Evolutionary conservation across 2,113 vertebrate species (phyloP).

Genomic region (Dipodomys stephensi): DNA sequence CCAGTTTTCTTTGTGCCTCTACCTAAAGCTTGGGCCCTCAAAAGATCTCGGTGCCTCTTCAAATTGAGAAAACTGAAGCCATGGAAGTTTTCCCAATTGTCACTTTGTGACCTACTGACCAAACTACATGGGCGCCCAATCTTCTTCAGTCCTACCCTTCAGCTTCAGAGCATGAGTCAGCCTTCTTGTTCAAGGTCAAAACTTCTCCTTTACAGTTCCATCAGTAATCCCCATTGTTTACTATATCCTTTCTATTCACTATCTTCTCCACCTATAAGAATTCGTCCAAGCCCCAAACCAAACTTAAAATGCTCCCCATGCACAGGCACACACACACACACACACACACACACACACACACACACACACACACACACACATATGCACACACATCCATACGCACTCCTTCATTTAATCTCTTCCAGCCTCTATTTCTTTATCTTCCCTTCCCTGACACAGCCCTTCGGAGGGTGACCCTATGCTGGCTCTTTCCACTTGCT

Average conservation of each 20-base stretch:
- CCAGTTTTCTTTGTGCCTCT: not conserved
- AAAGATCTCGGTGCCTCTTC: not conserved
- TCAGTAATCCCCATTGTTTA: not conserved
- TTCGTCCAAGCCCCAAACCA: not conserved
- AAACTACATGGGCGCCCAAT: not conserved
- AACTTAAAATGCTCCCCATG: not conserved
- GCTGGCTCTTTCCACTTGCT: not conserved
- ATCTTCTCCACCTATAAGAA: constrained; percentile 29
- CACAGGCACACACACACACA: not conserved
- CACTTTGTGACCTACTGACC: not conserved
- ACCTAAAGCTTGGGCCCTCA: not conserved
- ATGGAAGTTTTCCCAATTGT: not conserved
- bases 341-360: not conserved
- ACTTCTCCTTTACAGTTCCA: not conserved
- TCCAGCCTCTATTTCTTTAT: not conserved
- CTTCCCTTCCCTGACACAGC: not conserved
- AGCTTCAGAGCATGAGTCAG: not conserved
- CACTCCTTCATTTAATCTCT: not conserved
- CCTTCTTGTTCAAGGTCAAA: constrained; percentile 13
- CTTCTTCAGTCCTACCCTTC: not conserved
- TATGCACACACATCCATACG: not conserved
- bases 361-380: not conserved
- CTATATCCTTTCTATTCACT: not conserved
- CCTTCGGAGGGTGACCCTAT: not conserved
- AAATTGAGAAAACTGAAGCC: not conserved